Evolutionary conservation across 2,113 vertebrate species (phyloP).

Genomic region (Bufo bufo): DNA sequence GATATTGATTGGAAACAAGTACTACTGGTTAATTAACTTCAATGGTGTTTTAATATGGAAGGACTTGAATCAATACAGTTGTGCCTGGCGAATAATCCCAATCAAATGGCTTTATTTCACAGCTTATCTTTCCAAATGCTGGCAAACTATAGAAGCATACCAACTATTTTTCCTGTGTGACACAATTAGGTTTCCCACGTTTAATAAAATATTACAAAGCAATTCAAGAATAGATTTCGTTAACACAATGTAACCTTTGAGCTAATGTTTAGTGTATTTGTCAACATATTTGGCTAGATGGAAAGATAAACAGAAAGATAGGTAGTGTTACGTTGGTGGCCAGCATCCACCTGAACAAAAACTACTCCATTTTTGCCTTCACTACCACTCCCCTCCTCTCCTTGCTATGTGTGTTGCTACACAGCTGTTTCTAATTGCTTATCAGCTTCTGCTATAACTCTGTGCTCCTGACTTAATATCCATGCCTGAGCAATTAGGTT

Average conservation of each 20-base stretch:
- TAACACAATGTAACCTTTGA: background rate
- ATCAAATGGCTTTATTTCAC: slow-evolving; percentile 15
- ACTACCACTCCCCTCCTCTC: too few species aligned
- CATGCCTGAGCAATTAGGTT: too few species aligned
- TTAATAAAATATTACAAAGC: background rate
- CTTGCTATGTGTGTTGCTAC: too few species aligned
- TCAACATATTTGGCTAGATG: background rate
- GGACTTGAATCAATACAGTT: background rate
- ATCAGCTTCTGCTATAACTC: too few species aligned
- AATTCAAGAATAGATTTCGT: background rate
- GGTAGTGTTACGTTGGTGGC: background rate
- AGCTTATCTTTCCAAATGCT: background rate
- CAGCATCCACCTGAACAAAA: too few species aligned
- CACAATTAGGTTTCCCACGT: background rate
- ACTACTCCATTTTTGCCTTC: too few species aligned
- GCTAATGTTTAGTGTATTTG: background rate
- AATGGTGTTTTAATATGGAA: slow-evolving; percentile 21
- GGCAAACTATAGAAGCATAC: background rate
- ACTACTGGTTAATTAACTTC: background rate
- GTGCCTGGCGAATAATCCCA: background rate
- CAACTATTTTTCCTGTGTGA: background rate
- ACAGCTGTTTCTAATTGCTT: too few species aligned
- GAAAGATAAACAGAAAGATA: slow-evolving; percentile 1
- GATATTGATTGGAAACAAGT: slow-evolving; percentile 17
- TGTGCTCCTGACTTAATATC: too few species aligned